Evolutionary conservation across 2,797 vertebrate species (phyloP).

Genomic region (Pangasius krempfi): DNA sequence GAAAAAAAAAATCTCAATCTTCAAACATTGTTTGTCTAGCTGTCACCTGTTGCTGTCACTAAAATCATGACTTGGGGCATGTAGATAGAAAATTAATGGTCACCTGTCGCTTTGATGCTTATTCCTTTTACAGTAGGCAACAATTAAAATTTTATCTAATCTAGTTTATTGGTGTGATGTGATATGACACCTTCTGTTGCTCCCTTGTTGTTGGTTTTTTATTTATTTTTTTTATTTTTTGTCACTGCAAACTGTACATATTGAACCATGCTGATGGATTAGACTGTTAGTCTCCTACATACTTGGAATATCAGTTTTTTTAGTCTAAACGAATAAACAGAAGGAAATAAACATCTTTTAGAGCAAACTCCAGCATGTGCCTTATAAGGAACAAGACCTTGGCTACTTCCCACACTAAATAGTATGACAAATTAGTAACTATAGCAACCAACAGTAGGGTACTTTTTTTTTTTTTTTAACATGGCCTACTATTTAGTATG

Average conservation of each 20-base stretch:
- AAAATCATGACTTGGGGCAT: not conserved
- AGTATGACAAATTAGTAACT: constrained; percentile 31
- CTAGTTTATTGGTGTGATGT: not conserved
- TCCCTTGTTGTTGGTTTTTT: not conserved
- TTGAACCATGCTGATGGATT: not conserved
- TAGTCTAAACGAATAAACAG: not conserved
- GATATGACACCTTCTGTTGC: constrained; percentile 9
- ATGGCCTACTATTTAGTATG: not conserved
- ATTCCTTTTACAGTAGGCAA: not conserved
- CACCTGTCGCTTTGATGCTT: not conserved
- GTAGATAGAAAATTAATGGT: not conserved
- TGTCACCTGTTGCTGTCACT: not conserved
- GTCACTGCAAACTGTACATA: not conserved
- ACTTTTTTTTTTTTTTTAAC: not conserved
- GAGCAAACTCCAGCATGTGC: constrained; percentile 28
- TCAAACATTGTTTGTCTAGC: not conserved
- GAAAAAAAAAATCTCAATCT: not conserved
- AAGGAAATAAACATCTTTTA: not conserved
- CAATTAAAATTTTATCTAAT: not conserved
- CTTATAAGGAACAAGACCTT: constrained; percentile 19
- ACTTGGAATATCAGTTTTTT: not conserved
- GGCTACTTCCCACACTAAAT: constrained; percentile 21
- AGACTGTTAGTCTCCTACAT: not conserved
- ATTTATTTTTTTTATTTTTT: not conserved
- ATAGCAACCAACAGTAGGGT: constrained; percentile 22